Conservation (phyloP, 2,888 invertebrate genomes). For the Pachliopta kotzebuea region DNA sequence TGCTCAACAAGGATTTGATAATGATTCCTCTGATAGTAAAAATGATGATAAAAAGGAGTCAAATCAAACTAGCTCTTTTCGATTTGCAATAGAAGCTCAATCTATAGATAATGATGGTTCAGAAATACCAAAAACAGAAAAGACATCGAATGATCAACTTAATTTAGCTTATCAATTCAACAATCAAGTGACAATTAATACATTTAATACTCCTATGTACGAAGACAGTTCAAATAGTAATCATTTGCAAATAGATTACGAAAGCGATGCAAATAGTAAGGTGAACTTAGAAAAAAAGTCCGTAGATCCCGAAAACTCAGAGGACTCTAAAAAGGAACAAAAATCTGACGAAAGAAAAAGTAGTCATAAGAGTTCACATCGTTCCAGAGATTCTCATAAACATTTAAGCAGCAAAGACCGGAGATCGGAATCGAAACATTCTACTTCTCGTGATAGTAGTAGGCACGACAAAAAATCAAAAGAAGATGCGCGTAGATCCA, state of each 20-base stretch:
- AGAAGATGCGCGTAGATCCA: slow-evolving; percentile 61
- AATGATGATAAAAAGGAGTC: slow-evolving; percentile 58
- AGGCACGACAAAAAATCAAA: slow-evolving; percentile 63
- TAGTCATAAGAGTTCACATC: slow-evolving; percentile 63
- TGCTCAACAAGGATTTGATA: slow-evolving; percentile 72
- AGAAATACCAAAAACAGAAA: slow-evolving; percentile 49
- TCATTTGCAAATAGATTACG: slow-evolving; percentile 69
- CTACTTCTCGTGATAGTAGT: slow-evolving; percentile 61
- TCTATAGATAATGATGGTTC: slow-evolving; percentile 48
- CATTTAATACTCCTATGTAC: slow-evolving; percentile 62
- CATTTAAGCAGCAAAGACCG: slow-evolving; percentile 68
- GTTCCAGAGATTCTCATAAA: slow-evolving; percentile 64
- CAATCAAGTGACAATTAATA: slow-evolving; percentile 65
- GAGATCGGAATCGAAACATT: slow-evolving; percentile 62
- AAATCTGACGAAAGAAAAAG: slow-evolving; percentile 60
- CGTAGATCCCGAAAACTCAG: slow-evolving; percentile 57
- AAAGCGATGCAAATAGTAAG: slow-evolving; percentile 74
- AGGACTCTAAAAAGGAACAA: slow-evolving; percentile 58
- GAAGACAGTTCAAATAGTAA: slow-evolving; percentile 74
- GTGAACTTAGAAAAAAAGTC: slow-evolving; percentile 56
- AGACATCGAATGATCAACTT: slow-evolving; percentile 53
- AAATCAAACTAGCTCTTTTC: slow-evolving; percentile 51
- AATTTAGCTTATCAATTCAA: slow-evolving; percentile 61
- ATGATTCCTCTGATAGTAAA: slow-evolving; percentile 51
- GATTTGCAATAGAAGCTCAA: slow-evolving; percentile 66